Base-by-base conservation (phyloP, 2,888 invertebrate species). In the Pharmacophagus antenor region DNA sequence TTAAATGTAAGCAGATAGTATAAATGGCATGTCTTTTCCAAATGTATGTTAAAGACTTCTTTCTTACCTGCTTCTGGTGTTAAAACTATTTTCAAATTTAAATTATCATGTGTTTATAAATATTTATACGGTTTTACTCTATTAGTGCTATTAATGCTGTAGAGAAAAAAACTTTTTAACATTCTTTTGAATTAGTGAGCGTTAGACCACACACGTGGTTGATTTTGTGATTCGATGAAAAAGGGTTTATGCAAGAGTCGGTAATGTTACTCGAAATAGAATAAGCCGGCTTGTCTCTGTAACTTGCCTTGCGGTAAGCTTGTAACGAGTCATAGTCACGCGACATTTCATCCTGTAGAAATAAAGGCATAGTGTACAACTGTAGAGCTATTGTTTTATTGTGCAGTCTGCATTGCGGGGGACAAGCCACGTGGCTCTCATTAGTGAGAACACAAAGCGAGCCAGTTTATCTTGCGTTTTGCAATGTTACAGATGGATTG, bases 401-500 rank as follows among this genome's bases (percentile, higher is more conserved):
- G 88, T 88, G 84, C 83, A 82, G 84, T 75, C 89, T 90, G 89
- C 89, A 89, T 81, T 89, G 90, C 90, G 84, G 80, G 89, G 88
- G 84, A 87, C 84, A 79, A 75, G 88, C 85, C 88, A 90, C 89
- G 90, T 90, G 90, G 86, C 88, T 74, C 86, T 89, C 88, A 88
- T 89, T 90, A 89, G 85, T 82, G 81, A 78, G 42, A 79, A 77
- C 74, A 88, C 86, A 89, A 88, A 88, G 89, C 84, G 80, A 79
- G 84, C 80, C 83, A 85, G 87, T 88, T 88, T 88, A 83, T 84
- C 80, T 86, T 83, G 81, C 81, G 86, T 87, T 89, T 85, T 85
- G 85, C 86, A 80, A 84, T 82, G 84, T 78, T 84, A 80, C 80
- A 82, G 67, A 82, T 72, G 85, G 85, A 87, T 85, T 88, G 85